Conservation (phyloP, 2,113 vertebrate species). For the Lophotis ruficrista region DNA sequence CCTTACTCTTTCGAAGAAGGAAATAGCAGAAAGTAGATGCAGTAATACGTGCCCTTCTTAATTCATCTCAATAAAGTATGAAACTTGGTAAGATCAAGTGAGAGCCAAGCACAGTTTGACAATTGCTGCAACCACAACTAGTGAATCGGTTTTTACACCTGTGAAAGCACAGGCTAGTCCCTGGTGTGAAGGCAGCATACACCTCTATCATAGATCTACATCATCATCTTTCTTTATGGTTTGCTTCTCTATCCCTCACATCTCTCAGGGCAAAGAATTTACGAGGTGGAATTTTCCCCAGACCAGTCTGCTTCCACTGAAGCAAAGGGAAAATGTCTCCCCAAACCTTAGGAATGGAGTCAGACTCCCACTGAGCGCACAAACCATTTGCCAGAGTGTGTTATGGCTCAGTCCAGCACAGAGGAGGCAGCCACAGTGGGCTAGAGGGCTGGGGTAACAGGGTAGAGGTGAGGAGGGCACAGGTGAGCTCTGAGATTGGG, state of each 20-base stretch:
- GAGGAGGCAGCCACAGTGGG: too few relatives aligned
- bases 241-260: background rate
- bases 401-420: background rate
- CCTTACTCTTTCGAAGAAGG: background rate
- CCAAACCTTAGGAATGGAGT: background rate
- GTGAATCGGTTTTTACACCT: background rate
- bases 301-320: background rate
- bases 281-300: background rate
- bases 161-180: accelerated
- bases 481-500: background rate
- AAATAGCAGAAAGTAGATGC: background rate
- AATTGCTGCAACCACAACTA: background rate
- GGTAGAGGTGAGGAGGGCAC: background rate
- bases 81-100: background rate
- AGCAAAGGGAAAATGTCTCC: background rate
- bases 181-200: background rate
- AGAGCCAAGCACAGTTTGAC: background rate
- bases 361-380: background rate
- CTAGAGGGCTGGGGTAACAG: background rate
- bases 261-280: background rate
- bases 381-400: background rate
- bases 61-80: background rate
- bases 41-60: background rate
- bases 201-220: background rate
- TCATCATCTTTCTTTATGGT: background rate